phyloP scores from a whole-genome alignment of 2,113 vertebrate genomes.

The Rhinichthys klamathensis region DNA sequence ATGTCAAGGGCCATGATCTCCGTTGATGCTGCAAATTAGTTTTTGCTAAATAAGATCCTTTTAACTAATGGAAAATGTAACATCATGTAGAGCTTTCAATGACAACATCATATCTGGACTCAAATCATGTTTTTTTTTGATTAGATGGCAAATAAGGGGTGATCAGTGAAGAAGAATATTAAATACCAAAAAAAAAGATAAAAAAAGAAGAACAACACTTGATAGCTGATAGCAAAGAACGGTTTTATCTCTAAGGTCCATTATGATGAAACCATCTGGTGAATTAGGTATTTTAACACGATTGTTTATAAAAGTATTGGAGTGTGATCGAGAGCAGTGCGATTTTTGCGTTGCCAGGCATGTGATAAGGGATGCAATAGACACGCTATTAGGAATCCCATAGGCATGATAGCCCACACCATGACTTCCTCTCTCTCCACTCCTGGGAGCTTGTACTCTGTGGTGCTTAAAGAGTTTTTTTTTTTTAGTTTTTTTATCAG shows the following conservation, averaged over 20 bases:
- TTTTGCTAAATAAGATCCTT: not conserved
- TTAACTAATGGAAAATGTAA: not conserved
- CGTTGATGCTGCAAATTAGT: not conserved
- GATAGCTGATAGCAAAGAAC: not conserved
- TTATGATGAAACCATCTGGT: not conserved
- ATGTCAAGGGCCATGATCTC: not conserved
- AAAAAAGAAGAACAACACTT: not conserved
- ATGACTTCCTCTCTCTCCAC: constrained; percentile 48
- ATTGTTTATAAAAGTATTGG: not conserved
- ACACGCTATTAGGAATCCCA: not conserved
- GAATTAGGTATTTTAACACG: not conserved
- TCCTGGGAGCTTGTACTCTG: constrained; percentile 63
- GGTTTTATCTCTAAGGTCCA: not conserved
- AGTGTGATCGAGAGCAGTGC: not conserved
- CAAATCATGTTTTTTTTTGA: not conserved
- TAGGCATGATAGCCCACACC: not conserved
- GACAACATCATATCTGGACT: too few relatives aligned
- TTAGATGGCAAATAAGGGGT: not conserved
- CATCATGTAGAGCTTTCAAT: not conserved
- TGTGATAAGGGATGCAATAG: constrained; percentile 2
- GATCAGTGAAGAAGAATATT: not conserved
- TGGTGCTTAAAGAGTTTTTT: constrained; percentile 58
- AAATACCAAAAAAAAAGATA: not conserved
- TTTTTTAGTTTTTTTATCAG: constrained; percentile 16
- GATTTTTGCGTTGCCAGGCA: not conserved